Evolutionary conservation across 2,888 invertebrate species (phyloP).

Genomic region (Scelioninae gen. 2): DNA sequence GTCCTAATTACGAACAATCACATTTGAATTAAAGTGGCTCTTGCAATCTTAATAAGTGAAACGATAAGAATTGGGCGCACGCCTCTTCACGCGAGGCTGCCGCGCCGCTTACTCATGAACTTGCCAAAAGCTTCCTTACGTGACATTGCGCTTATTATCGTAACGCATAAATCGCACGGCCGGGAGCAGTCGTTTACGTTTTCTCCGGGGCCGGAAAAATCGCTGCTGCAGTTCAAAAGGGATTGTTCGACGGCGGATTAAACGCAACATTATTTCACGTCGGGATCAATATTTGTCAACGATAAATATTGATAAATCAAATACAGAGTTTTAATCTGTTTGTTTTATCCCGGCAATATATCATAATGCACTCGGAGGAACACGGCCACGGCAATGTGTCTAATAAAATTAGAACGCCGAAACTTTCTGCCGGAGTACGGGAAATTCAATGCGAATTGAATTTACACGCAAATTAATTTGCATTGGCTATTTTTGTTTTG

Average conservation of each 20-base stretch:
- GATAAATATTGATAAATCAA: conserved; percentile 18
- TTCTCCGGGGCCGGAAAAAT: conserved; percentile 35
- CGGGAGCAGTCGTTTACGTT: conserved; percentile 28
- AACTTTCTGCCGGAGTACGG: too few species aligned
- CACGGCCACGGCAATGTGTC: too few species aligned
- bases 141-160: conserved; percentile 51
- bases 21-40: conserved; percentile 43
- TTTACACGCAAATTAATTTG: too few species aligned
- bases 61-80: conserved; percentile 47
- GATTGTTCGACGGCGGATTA: conserved; percentile 37
- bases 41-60: conserved; percentile 31
- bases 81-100: conserved; percentile 41
- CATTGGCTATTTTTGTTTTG: too few species aligned
- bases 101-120: conserved; percentile 48
- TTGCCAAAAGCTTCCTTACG: conserved; percentile 55
- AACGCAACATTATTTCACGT: conserved; percentile 22
- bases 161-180: conserved; percentile 48
- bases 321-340: neutral
- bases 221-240: conserved; percentile 24
- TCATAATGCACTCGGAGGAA: too few species aligned
- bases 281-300: conserved; percentile 30
- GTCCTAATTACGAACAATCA: conserved; percentile 41
- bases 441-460: too few species aligned
- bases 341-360: neutral
- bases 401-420: too few species aligned